phyloP scores from a whole-genome alignment of 2,113 vertebrate species.

The Tichodroma muraria region DNA sequence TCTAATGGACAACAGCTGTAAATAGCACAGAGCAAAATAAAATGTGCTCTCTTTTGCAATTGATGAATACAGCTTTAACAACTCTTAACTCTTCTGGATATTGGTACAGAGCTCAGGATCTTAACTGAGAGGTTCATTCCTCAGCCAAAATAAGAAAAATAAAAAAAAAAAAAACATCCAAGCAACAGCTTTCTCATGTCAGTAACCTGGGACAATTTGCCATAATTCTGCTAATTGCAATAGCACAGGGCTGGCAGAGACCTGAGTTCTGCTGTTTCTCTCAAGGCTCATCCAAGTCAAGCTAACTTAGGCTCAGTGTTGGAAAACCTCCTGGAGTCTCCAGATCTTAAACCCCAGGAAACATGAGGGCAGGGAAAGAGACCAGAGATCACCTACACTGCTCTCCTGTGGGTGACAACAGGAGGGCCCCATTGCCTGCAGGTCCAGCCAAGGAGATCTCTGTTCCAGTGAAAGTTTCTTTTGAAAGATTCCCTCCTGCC shows the following conservation, averaged over 20 bases:
- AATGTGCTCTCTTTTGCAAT: not conserved
- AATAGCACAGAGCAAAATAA: slow-evolving; percentile 42
- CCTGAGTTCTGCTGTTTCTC: not conserved
- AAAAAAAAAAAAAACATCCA: not conserved
- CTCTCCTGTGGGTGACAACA: not conserved
- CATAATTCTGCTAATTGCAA: not conserved
- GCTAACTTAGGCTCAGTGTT: not conserved
- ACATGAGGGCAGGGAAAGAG: rapidly evolving
- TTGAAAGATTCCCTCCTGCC: not conserved
- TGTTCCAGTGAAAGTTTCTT: not conserved
- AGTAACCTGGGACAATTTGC: not conserved
- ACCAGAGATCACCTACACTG: not conserved
- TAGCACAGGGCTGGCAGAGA: not conserved
- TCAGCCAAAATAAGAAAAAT: not conserved
- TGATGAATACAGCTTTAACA: slow-evolving; percentile 44
- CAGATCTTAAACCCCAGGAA: not conserved
- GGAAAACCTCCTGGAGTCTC: not conserved
- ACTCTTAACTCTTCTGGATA: slow-evolving; percentile 20
- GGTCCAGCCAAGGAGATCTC: not conserved
- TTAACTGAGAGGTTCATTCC: not conserved
- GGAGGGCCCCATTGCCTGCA: not conserved
- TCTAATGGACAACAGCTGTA: slow-evolving; percentile 66
- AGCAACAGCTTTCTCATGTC: not conserved
- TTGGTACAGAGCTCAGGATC: not conserved
- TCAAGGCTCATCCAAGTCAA: not conserved